phyloP scores from a whole-genome alignment of 2,797 vertebrate genomes.

The Peromyscus melanophrys region DNA sequence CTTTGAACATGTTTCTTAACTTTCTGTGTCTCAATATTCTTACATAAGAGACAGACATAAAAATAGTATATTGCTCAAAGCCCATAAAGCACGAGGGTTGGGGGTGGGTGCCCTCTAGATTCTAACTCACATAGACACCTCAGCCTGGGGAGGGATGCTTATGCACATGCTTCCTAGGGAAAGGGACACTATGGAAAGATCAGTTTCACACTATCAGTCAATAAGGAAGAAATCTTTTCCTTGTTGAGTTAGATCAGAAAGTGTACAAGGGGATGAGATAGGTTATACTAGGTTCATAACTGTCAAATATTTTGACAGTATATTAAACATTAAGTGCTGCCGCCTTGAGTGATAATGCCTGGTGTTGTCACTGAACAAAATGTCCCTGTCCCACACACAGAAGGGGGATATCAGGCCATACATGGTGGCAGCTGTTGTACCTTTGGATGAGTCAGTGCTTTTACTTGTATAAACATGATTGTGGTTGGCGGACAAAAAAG shows the following conservation, averaged over 20 bases:
- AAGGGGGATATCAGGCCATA: not conserved
- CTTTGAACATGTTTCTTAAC: not conserved
- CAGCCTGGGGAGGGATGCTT: not conserved
- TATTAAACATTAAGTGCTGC: not conserved
- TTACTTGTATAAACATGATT: not conserved
- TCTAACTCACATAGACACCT: not conserved
- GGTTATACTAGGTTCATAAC: not conserved
- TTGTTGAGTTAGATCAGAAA: not conserved
- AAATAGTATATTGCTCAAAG: not conserved
- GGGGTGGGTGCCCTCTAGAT: not conserved
- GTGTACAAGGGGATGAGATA: not conserved
- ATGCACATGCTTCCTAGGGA: not conserved
- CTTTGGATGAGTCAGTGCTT: not conserved
- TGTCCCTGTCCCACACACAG: accelerated
- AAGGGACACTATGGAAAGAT: not conserved
- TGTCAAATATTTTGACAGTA: not conserved
- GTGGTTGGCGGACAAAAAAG: not conserved
- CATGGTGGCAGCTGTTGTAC: not conserved
- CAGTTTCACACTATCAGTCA: not conserved
- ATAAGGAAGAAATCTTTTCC: not conserved
- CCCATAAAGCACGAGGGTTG: not conserved
- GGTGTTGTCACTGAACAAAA: not conserved
- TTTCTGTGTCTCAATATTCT: not conserved
- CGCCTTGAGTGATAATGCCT: not conserved
- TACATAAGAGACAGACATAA: not conserved